phyloP scores from a whole-genome alignment of 2,113 vertebrate species.

The Pseudorhombus dupliciocellatus region DNA sequence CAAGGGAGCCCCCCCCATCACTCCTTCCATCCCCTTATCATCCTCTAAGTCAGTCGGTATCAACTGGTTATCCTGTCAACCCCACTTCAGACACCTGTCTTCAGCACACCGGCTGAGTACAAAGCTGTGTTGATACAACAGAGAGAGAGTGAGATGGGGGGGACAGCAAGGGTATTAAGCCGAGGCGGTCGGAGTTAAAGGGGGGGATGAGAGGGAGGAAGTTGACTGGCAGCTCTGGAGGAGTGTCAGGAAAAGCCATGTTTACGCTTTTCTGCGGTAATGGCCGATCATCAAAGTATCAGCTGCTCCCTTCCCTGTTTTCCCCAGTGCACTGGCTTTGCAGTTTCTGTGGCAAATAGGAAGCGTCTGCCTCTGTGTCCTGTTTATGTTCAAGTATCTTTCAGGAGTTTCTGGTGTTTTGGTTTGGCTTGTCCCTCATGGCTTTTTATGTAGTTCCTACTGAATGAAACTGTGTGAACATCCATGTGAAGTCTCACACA shows the following conservation, averaged over 20 bases:
- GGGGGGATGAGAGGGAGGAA: conserved; percentile 1
- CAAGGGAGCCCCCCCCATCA: too few species aligned
- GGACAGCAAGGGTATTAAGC: conserved; percentile 11
- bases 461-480: conserved; percentile 33
- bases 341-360: conserved; percentile 18
- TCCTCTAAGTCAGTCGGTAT: conserved; percentile 2
- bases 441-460: conserved; percentile 55
- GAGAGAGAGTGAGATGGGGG: conserved; percentile 14
- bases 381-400: conserved; percentile 19
- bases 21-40: background rate
- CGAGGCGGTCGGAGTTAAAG: conserved; percentile 39
- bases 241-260: conserved; percentile 48
- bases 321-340: background rate
- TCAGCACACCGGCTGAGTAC: conserved; percentile 23
- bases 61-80: conserved; percentile 44
- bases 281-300: conserved; percentile 49
- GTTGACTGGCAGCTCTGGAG: conserved; percentile 30
- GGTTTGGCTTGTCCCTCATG: conserved; percentile 22
- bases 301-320: conserved; percentile 30
- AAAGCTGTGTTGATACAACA: conserved; percentile 55
- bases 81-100: conserved; percentile 51
- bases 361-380: conserved; percentile 21
- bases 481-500: conserved; percentile 13
- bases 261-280: conserved; percentile 52
- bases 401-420: conserved; percentile 41